Base-by-base conservation (phyloP, 2,797 vertebrate genomes). In the Etheostoma nigrum region DNA sequence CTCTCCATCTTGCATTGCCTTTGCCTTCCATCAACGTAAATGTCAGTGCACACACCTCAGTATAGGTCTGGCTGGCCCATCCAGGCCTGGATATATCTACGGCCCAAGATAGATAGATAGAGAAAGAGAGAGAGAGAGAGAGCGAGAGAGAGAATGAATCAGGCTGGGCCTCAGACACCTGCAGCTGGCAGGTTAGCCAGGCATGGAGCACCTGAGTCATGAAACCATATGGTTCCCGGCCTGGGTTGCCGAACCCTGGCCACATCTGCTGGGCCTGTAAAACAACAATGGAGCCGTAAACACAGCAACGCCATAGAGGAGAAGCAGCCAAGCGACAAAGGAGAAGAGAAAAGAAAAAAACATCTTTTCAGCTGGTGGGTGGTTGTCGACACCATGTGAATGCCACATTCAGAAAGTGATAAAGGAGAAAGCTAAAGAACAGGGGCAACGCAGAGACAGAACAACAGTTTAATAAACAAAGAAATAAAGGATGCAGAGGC, bases 211-310 rank as follows among this genome's bases (percentile, higher is more conserved):
- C 88, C 91, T 82, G 88, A 88, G 91, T 88, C 91, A 90, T 83
- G 87, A 85, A 91, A 91, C 91, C 93, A 93, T 94, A 91, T 94
- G 93, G 89, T 93, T 86, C 76, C 79, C 57, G 83, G 86, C 90
- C 88, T 36, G 19, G 71, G 63, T 79, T 78, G 78, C 79, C 71
- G 66, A 88, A 90, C 87, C 82, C 81, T 82, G 84, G 84, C 83
- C 78, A 82, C 88, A 89, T 89, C 89, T 93, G 91, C 89, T 92
- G 90, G 76, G 91, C 68, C 86, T 90, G 79, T 90, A 92, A 86
- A 92, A 90, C 84, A 89, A 87, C 81, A 65, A 76, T 40, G 64
- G 59, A 89, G 78, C 86, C 71, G 89, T 91, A 93, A 93, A 92
- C 79, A 81, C 74, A 72, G 79, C 65, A 44, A 27, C 27, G 23